Evolutionary conservation across 2,888 invertebrate genomes (phyloP).

Genomic region (Drosophila incognita): DNA sequence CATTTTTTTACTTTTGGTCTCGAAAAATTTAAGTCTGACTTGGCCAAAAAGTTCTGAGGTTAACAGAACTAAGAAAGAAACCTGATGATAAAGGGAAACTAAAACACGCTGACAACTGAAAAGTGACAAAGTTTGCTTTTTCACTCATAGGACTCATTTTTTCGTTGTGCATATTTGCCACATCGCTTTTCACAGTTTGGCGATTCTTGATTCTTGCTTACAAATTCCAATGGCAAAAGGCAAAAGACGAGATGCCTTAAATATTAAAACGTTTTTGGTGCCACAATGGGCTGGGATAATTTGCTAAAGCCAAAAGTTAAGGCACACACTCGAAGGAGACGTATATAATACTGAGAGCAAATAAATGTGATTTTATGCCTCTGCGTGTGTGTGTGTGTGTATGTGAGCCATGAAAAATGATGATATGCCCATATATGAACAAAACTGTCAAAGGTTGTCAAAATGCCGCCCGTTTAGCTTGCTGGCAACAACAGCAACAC

Average conservation of each 20-base stretch:
- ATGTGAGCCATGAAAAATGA: constrained; percentile 67
- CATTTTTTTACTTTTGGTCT: not conserved
- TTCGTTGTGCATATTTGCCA: constrained; percentile 49
- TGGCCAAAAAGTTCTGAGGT: not conserved
- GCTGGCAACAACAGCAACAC: constrained; percentile 58
- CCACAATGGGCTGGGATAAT: constrained; percentile 61
- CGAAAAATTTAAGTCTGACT: not conserved
- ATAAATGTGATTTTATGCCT: constrained; percentile 58
- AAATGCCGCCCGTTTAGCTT: constrained; percentile 70
- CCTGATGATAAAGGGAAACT: constrained; percentile 46
- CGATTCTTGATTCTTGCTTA: constrained; percentile 44
- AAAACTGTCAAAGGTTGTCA: constrained; percentile 79
- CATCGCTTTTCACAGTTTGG: constrained; percentile 61
- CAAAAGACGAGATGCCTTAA: constrained; percentile 46
- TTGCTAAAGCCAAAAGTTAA: constrained; percentile 61
- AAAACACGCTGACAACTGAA: constrained; percentile 46
- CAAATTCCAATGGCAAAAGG: constrained; percentile 46
- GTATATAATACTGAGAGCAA: constrained; percentile 34
- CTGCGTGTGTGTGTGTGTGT: not conserved
- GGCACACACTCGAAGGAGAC: constrained; percentile 10
- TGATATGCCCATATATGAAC: constrained; percentile 66
- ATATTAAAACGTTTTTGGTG: constrained; percentile 57
- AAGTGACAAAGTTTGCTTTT: constrained; percentile 58
- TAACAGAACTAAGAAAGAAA: constrained; percentile 8
- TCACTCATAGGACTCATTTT: constrained; percentile 24